Percentiles rank a stretch among this genome's conserved stretches.
phyloP scores from a whole-genome alignment of 1,140 invertebrate genomes.

The Hormaphis cornu region DNA sequence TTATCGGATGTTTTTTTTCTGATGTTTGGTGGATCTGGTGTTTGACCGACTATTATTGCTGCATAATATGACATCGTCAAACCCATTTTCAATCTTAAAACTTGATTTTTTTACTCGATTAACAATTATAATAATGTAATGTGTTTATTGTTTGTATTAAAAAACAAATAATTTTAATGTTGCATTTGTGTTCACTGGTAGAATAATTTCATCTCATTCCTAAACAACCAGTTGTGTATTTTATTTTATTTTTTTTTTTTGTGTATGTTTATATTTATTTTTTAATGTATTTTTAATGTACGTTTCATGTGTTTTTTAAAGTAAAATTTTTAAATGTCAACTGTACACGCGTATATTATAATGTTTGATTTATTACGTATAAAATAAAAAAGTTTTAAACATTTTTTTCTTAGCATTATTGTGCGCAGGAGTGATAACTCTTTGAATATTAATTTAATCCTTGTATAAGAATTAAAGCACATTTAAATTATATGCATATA shows the following conservation, averaged over 20 bases:
- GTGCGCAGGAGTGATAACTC: no score
- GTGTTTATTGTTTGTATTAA: not conserved
- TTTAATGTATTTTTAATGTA: no score
- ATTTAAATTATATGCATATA: no score
- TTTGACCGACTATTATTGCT: slow-evolving; percentile 5
- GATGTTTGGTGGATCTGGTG: not conserved
- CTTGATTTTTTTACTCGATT: not conserved
- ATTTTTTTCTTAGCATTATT: no score
- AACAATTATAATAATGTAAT: slow-evolving; percentile 14
- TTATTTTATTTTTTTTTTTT: slow-evolving; percentile 9
- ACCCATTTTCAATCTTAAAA: slow-evolving; percentile 1
- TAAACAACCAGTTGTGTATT: not conserved
- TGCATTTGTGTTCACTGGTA: not conserved
- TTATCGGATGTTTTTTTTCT: no score
- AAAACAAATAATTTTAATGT: slow-evolving; percentile 1
- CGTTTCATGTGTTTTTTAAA: no score
- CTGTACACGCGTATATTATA: no score
- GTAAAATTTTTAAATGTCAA: no score
- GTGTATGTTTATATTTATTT: slow-evolving; percentile 6
- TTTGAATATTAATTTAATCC: no score
- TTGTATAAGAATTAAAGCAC: no score
- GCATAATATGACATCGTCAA: slow-evolving; percentile 10
- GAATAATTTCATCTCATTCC: not conserved
- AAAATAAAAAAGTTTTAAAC: no score
- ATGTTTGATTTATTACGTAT: no score